Conservation (phyloP, 2,113 vertebrate genomes). For the Meriones unguiculatus region DNA sequence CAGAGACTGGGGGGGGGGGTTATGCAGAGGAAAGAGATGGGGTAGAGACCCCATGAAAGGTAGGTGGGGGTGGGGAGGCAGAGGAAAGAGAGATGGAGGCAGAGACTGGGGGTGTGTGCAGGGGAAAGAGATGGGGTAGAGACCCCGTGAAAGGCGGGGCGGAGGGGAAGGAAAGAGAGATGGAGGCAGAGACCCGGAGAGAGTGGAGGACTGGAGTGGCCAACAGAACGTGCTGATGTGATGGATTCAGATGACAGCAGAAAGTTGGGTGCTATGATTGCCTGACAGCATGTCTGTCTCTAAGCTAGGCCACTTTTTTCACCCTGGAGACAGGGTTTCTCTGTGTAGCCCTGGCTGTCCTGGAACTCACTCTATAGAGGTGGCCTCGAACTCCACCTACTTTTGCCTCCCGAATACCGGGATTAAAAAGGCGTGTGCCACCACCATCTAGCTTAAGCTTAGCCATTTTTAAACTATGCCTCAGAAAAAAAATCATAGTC, state of each 20-base stretch:
- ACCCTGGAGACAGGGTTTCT: background rate
- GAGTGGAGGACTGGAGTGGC: background rate
- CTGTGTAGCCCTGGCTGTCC: background rate
- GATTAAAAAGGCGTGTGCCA: background rate
- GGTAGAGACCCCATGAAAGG: too few relatives aligned
- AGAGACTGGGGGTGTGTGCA: too few relatives aligned
- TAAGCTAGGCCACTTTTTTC: background rate
- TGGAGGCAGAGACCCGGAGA: background rate
- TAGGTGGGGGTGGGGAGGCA: too few relatives aligned
- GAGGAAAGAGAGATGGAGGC: too few relatives aligned
- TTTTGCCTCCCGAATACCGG: background rate
- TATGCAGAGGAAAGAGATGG: too few relatives aligned
- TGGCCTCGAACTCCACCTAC: background rate
- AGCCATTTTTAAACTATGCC: background rate
- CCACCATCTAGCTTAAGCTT: background rate
- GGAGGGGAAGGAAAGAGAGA: too few relatives aligned
- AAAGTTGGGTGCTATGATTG: background rate
- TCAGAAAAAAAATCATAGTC: background rate
- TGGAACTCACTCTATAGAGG: background rate
- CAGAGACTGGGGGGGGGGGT: background rate
- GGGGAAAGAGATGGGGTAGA: too few relatives aligned
- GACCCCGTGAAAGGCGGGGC: too few relatives aligned
- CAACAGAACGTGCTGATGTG: background rate
- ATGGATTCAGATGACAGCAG: background rate
- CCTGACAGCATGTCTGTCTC: background rate